Conservation (phyloP, 2,797 vertebrate species). For the Lepilemur ruficaudatus region DNA sequence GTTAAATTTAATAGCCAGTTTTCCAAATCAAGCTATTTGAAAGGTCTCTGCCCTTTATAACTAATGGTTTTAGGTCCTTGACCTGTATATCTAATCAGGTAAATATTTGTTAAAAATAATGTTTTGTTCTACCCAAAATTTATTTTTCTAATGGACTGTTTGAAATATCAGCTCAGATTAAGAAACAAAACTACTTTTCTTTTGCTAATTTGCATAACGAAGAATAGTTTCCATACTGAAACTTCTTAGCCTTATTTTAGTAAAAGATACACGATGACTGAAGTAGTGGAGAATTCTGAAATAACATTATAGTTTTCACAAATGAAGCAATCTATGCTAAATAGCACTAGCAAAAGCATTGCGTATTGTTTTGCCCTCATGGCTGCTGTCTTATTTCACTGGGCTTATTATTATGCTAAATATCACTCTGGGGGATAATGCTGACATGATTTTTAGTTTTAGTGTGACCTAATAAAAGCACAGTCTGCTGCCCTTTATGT, state of each 20-base stretch:
- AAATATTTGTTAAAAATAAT: constrained; percentile 29
- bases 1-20: not conserved
- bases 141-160: not conserved
- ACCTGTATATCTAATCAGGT: not conserved
- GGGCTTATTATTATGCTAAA: constrained; percentile 74
- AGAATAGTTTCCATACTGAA: not conserved
- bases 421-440: constrained; percentile 60
- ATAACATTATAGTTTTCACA: not conserved
- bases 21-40: constrained; percentile 32
- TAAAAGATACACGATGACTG: not conserved
- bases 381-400: constrained; percentile 67
- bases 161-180: not conserved
- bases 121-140: not conserved
- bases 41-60: not conserved
- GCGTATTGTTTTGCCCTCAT: constrained; percentile 74
- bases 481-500: constrained; percentile 51
- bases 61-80: not conserved
- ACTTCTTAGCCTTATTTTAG: constrained; percentile 11
- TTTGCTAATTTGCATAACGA: not conserved
- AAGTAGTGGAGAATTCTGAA: not conserved
- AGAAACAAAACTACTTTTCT: constrained; percentile 19
- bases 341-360: not conserved
- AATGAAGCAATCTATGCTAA: not conserved
- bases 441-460: constrained; percentile 62
- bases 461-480: constrained; percentile 71